These are phyloP conservation scores for Drosophila subobscura DNA, from an alignment of 1,140 invertebrate genomes.

Conservation along the genomic window DNA sequence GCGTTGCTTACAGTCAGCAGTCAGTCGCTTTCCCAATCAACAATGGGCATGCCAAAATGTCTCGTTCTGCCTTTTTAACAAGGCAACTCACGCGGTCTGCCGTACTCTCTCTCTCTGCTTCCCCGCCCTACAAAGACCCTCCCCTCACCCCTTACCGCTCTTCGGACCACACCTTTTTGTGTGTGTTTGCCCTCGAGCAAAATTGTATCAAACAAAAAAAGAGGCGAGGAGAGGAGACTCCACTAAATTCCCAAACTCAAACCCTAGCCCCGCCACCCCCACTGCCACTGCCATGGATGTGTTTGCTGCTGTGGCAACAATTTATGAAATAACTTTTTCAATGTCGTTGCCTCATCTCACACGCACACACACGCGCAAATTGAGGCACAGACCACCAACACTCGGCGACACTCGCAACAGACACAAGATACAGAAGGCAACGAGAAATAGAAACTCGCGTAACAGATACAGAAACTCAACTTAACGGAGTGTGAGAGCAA, in stretches of 20 bases:
- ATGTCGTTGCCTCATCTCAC: conserved; percentile 39
- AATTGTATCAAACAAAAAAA: conserved; percentile 44
- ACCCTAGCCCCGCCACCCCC: conserved; percentile 30
- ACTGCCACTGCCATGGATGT: conserved; percentile 41
- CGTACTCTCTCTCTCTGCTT: conserved; percentile 10
- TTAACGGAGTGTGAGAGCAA: conserved; percentile 81
- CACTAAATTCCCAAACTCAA: conserved; percentile 7
- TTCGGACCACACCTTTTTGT: conserved; percentile 21
- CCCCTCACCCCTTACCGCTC: neutral
- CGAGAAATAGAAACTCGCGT: conserved; percentile 67
- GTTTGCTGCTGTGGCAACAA: conserved; percentile 78
- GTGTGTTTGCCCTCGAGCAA: conserved; percentile 36
- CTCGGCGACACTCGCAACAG: conserved; percentile 3
- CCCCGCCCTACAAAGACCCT: neutral
- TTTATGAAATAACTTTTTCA: conserved; percentile 78
- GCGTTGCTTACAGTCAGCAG: conserved; percentile 65
- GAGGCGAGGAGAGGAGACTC: conserved; percentile 8
- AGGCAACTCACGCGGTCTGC: conserved; percentile 50
- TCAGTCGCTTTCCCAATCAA: conserved; percentile 34
- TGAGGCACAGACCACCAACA: conserved; percentile 1
- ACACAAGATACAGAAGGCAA: conserved; percentile 37
- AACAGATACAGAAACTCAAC: conserved; percentile 79
- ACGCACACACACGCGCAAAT: conserved; percentile 3
- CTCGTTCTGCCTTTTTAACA: conserved; percentile 73
- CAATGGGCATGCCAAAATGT: conserved; percentile 73